Base-by-base conservation (phyloP, 2,888 invertebrate species). In the Ypsolopha scabrella region DNA sequence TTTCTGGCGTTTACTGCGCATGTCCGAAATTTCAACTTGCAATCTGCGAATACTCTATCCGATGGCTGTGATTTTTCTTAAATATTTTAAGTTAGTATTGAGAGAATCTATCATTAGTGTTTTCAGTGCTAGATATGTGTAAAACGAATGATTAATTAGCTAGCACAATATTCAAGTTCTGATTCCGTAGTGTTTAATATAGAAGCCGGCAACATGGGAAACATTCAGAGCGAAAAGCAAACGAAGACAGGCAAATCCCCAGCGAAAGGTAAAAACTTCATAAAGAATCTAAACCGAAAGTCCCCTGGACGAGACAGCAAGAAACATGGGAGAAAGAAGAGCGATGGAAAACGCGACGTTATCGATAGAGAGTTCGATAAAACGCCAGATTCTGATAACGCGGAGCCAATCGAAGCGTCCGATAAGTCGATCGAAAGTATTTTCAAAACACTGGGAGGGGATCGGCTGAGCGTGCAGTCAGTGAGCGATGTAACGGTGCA, bases 231-330 rank as follows among this genome's bases (percentile, higher is more conserved):
- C 54, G 81, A 83, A 56, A 89, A 88, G 67, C 80, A 82, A 57
- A 57, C 70, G 43, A 89, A 89, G 67, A 68, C 79, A 37, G 85
- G 87, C 52, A 88, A 88, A 66, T 83, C 88, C n/a, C 87, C 88
- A n/a, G 81, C 86, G 6, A 89, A 88, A 69, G 74, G 83, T 57
- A 89, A 89, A 77, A 76, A 85, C 62, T 87, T 88, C 60, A 88
- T 88, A 56, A 86, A 86, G 60, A 87, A 83, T 58, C 65, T 87
- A 51, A 86, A 86, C 57, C 74, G 76, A 58, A 85, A 82, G 62
- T 74, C 82, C 33, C 68, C 74, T 54, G 85, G 69, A 38, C 70
- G 78, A 52, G 82, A 85, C 39, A 77, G 73, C 59, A 83, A 80
- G 62, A 86, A 83, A 59, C 76, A 79, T 67, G 74, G 70, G 43